Evolutionary conservation across 2,888 invertebrate genomes (phyloP), one percentile per base, ranked within the genome.

Genomic region (Pristionchus fissidentatus): DNA sequence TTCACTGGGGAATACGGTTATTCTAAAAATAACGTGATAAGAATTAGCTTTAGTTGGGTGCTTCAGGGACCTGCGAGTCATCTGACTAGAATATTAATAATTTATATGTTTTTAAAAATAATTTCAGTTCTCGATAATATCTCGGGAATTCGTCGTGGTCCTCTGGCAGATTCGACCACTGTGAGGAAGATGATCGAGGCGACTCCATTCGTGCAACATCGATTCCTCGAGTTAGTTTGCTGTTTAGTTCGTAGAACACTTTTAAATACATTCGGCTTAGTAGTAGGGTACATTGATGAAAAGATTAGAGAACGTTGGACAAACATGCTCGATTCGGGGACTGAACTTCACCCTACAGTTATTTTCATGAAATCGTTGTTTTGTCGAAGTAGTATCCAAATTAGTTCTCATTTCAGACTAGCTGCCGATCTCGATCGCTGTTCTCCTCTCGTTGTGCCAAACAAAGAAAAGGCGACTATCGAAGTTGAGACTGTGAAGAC

Each of bases 81-180:
- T n/a, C n/a, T n/a, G n/a, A n/a, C n/a, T n/a, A n/a, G n/a, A n/a
- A n/a, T n/a, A n/a, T n/a, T n/a, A n/a, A n/a, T 57, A 62, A 7
- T 32, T 10, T 62, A 19, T 32, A 62, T 62, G 13, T 32, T 62
- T n/a, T 70, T n/a, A n/a, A n/a, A n/a, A n/a, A n/a, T n/a, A n/a
- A n/a, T n/a, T 70, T 8, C 70, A 70, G 70, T 70, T 19, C 70
- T 70, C 26, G 70, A 70, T n/a, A 70, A 70, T 26, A 70, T 70
- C 70, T 38, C 70, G 19, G n/a, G 22, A 38, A 70, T 70, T n/a
- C 70, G 70, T 32, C 70, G 70, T 19, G 70, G 70, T 41, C 70
- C n/a, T 10, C 70, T 70, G 2, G 19, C 38, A n/a, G 49, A 49
- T 1, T 22, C 38, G 19, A 19, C 49, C 19, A 49, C 75, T 0